phyloP scores from a whole-genome alignment of 2,797 vertebrate species.

The Novumbra hubbsi region DNA sequence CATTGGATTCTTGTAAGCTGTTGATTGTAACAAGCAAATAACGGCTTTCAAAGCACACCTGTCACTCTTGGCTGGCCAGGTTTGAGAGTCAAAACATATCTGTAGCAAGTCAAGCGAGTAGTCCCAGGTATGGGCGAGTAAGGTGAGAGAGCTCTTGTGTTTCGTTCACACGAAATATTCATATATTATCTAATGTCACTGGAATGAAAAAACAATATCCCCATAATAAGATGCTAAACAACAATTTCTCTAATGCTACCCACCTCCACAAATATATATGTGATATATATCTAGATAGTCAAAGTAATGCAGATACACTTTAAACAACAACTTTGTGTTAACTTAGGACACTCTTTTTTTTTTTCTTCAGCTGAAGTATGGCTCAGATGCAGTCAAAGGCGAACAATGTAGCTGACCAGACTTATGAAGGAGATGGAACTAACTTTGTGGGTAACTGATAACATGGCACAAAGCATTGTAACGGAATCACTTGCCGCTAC shows the following conservation, averaged over 20 bases:
- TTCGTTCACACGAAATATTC: slow-evolving; percentile 36
- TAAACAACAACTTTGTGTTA: slow-evolving; percentile 61
- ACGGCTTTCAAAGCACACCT: slow-evolving; percentile 15
- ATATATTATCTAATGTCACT: slow-evolving; percentile 41
- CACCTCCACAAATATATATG: slow-evolving; percentile 70
- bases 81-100: slow-evolving; percentile 10
- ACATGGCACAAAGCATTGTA: slow-evolving; percentile 5
- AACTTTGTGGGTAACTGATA: slow-evolving; percentile 20
- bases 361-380: slow-evolving; percentile 67
- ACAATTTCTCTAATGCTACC: slow-evolving; percentile 68
- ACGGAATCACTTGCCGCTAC: not conserved
- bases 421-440: slow-evolving; percentile 42
- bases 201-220: slow-evolving; percentile 57
- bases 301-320: slow-evolving; percentile 71
- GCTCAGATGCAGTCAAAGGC: slow-evolving; percentile 79
- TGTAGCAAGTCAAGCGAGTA: not conserved
- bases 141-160: slow-evolving; percentile 24
- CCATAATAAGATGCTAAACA: slow-evolving; percentile 63
- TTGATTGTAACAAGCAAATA: slow-evolving; percentile 47
- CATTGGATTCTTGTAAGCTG: slow-evolving; percentile 25
- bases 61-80: slow-evolving; percentile 15
- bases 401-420: slow-evolving; percentile 60
- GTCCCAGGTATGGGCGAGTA: slow-evolving; percentile 11
- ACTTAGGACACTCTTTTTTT: slow-evolving; percentile 42
- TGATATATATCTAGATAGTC: slow-evolving; percentile 47